A percentile compares a stretch with the other conserved stretches of the same genome.
phyloP scores from a whole-genome alignment of 2,113 vertebrate species.

The Engystomops pustulosus region DNA sequence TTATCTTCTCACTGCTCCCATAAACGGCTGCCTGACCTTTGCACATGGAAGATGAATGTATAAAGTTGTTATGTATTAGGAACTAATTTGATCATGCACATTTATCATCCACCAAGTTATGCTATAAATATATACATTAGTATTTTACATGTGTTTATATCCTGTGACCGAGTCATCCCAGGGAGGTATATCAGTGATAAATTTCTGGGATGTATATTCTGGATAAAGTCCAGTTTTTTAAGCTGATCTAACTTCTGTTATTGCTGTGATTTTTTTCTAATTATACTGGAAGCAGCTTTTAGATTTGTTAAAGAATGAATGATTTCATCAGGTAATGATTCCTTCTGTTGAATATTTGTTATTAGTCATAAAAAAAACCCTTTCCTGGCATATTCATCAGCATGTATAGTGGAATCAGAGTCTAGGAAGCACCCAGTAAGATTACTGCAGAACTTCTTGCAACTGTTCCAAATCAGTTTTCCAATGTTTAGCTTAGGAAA shows the following conservation, averaged over 20 bases:
- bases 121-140: conserved; percentile 60
- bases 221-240: conserved; percentile 24
- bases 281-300: background rate
- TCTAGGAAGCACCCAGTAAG: too few relatives aligned
- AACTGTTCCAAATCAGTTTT: too few relatives aligned
- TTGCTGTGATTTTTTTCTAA: background rate
- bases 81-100: conserved; percentile 56
- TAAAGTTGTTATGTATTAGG: conserved; percentile 59
- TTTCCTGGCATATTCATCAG: too few relatives aligned
- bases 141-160: conserved; percentile 56
- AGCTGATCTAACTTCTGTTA: too few relatives aligned
- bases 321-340: too few relatives aligned
- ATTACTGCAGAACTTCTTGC: too few relatives aligned
- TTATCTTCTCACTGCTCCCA: conserved; percentile 56
- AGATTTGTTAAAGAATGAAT: too few relatives aligned
- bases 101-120: conserved; percentile 58
- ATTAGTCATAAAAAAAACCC: too few relatives aligned
- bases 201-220: conserved; percentile 24
- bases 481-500: too few relatives aligned
- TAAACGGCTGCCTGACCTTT: conserved; percentile 55
- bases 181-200: conserved; percentile 50
- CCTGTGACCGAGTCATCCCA: conserved; percentile 44
- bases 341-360: too few relatives aligned
- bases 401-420: too few relatives aligned
- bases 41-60: conserved; percentile 48